Conservation (phyloP, 2,113 vertebrate genomes). For the Suricata suricatta region DNA sequence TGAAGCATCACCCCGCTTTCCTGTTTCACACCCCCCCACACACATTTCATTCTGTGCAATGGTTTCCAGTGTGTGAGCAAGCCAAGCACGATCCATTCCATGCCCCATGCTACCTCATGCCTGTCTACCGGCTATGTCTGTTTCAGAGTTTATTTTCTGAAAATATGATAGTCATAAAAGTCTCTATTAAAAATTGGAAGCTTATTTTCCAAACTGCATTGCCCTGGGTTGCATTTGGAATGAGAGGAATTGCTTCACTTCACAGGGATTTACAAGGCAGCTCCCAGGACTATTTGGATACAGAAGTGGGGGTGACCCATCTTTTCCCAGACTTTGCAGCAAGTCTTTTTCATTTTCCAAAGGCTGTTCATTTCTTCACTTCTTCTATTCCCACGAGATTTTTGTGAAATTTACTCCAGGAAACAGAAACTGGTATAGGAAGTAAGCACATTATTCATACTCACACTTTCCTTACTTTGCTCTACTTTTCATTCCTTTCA, state of each 20-base stretch:
- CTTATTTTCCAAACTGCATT: conserved; percentile 38
- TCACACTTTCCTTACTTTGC: not conserved
- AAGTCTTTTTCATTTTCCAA: not conserved
- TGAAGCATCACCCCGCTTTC: not conserved
- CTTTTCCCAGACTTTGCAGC: conserved; percentile 21
- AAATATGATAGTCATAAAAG: conserved; percentile 49
- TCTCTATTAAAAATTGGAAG: conserved; percentile 29
- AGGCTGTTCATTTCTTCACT: conserved; percentile 21
- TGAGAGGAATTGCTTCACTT: not conserved
- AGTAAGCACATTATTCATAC: not conserved
- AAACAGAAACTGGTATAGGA: not conserved
- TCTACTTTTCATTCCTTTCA: not conserved
- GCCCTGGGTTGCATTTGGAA: conserved; percentile 24
- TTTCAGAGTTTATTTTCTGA: conserved; percentile 58
- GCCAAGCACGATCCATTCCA: not conserved
- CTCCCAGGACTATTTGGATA: not conserved
- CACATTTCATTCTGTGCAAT: not conserved
- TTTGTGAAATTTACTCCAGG: conserved; percentile 48
- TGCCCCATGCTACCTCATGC: not conserved
- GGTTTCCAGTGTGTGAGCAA: not conserved
- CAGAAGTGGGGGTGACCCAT: not conserved
- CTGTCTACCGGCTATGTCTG: not conserved
- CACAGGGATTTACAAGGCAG: conserved; percentile 13
- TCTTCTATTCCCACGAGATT: not conserved
- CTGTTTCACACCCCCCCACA: not conserved